Base-by-base conservation (phyloP, 2,113 vertebrate genomes). In the Columba janthina region DNA sequence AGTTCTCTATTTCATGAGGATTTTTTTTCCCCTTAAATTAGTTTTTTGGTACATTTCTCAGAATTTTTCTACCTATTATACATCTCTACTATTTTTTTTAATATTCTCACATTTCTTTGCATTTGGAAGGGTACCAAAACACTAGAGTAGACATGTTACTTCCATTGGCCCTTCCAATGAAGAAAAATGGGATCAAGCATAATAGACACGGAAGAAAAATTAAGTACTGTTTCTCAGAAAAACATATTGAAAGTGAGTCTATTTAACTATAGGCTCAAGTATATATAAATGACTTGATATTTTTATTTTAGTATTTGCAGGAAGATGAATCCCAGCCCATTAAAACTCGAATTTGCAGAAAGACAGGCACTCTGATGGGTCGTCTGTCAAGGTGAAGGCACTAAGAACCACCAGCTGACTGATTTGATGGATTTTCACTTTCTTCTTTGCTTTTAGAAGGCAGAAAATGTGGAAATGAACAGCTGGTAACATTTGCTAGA, bases 401-500 rank as follows among this genome's bases (percentile, higher is more conserved):
- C 74, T 85, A 17, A 82, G 78, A 95, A 88, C 77, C 51, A 54
- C 71, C 32, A 66, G 58, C 91, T 96, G 87, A 77, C 74, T 95
- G 84, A 34, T 83, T 85, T 51, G 94, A 96, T 96, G 87, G 71
- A 94, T 96, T 96, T 94, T 82, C 71, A 62, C 71, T 95, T 93
- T 88, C 82, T 77, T 94, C n/a, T 91, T 88, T 72, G 60, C 89
- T 88, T 94, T 61, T 80, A 93, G 89, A 74, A 85, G 44, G 78
- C 85, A 78, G 73, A 80, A 97, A 94, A 67, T 91, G 89, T 96
- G 67, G 94, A 91, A 60, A 64, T 95, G 93, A 97, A 95, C 95
- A 97, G 95, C 95, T 96, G 95, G 95, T 95, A 97, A 93, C 94
- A 95, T 97, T 96, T 94, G 89, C 88, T 96, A 88, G 73, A 83